Evolutionary conservation across 2,888 invertebrate genomes (phyloP), one percentile per base, ranked within the genome.

Genomic region (Diarsia mendica): DNA sequence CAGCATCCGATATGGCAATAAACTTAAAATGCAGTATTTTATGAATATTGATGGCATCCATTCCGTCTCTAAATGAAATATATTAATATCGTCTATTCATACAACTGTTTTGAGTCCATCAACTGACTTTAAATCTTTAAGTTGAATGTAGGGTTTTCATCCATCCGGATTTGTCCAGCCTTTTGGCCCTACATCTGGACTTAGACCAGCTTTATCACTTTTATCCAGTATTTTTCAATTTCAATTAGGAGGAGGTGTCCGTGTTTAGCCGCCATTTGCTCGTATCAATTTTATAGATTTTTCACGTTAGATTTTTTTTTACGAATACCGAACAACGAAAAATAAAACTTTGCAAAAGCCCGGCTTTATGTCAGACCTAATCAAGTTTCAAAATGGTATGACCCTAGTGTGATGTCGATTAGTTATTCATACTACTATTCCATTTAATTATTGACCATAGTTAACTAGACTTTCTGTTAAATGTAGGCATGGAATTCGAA

Each of bases 41-140:
- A 83, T 83, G 69, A 79, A 83, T 82, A 79, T 83, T 83, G n/a
- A 79, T 83, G n/a, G 46, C 20, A 51, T 55, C 28, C 60, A 49
- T 64, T 69, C 39, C 23, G 60, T 69, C 23, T 58, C 51, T 66
- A 70, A 64, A 53, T 58, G 58, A 65, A 76, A 73, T 76, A 65
- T 64, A 73, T 68, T 77, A 70, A 20, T 6, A 48, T 51, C 11
- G 15, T n/a, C 10, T 70, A 79, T 84, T 83, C 64, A 79, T 67
- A 49, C 64, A 75, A 61, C 28, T 71, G 65, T 70, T 67, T 46
- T 15, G 44, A 53, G 11, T 23, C 67, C 49, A 60, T 70, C 67
- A 68, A 53, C 44, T 1, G n/a, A 23, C 8, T 65, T 33, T 83
- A 76, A 83, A 76, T 77, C 49, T 46, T 66, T 72, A 33, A 18